Conservation (phyloP, 2,797 vertebrate species). For the Leucoraja ocellata region DNA sequence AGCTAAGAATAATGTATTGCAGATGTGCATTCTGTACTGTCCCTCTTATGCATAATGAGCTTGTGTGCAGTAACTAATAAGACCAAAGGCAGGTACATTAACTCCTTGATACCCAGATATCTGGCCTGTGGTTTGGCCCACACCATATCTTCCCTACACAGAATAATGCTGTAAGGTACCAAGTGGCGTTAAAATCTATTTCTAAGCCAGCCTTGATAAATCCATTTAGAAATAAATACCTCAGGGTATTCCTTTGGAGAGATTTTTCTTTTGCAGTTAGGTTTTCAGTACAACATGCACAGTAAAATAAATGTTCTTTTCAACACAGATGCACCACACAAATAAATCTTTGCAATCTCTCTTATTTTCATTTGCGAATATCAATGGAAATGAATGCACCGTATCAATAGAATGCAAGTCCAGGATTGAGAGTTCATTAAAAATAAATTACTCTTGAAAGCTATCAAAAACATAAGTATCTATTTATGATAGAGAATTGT, state of each 20-base stretch:
- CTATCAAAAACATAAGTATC: slow-evolving; percentile 1
- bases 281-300: neutral
- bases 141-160: neutral
- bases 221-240: neutral
- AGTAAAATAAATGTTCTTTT: neutral
- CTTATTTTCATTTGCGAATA: neutral
- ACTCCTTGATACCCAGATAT: neutral
- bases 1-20: neutral
- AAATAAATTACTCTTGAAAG: slow-evolving; percentile 8
- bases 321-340: neutral
- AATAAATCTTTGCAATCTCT: neutral
- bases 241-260: neutral
- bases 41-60: neutral
- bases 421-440: slow-evolving; percentile 30
- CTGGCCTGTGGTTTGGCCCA: neutral
- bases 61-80: neutral
- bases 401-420: slow-evolving; percentile 27
- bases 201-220: neutral
- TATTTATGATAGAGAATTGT: neutral
- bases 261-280: neutral
- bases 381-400: slow-evolving; percentile 15
- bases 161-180: neutral
- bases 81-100: neutral
- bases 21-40: neutral
- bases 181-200: neutral